These are phyloP conservation scores for Exephanes ischioxanthus DNA, from an alignment of 2,888 invertebrate species.

Conservation along the genomic window DNA sequence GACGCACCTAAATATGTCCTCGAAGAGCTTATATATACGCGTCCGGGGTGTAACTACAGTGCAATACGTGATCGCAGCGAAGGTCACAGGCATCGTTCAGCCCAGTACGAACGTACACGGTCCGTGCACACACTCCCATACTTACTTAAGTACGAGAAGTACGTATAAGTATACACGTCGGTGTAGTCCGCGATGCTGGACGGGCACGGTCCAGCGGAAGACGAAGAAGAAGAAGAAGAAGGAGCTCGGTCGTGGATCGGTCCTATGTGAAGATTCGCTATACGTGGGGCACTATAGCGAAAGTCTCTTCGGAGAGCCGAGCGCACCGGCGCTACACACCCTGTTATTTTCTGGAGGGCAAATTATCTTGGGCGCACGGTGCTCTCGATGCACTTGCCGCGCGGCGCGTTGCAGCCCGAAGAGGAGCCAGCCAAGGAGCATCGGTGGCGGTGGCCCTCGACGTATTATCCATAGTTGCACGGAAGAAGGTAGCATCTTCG, in stretches of 20 bases:
- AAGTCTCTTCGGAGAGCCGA: conserved; percentile 50
- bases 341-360: conserved; percentile 83
- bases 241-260: conserved; percentile 9
- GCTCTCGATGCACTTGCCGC: conserved; percentile 82
- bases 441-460: conserved; percentile 63
- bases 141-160: conserved; percentile 55
- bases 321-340: conserved; percentile 78
- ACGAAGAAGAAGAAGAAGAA: conserved; percentile 60
- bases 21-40: conserved; percentile 11
- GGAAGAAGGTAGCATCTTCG: conserved; percentile 83
- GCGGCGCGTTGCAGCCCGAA: conserved; percentile 63
- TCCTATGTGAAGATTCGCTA: conserved; percentile 13
- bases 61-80: conserved; percentile 42
- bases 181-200: conserved; percentile 31
- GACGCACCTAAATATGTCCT: conserved; percentile 1
- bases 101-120: conserved; percentile 6
- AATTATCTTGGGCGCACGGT: conserved; percentile 79
- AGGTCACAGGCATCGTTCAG: conserved; percentile 47
- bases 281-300: conserved; percentile 26
- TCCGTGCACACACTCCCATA: conserved; percentile 37
- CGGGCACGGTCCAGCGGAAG: conserved; percentile 42
- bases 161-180: conserved; percentile 61
- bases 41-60: conserved; percentile 23
- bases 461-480: conserved; percentile 76
- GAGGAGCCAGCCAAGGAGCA: conserved; percentile 42